Evolutionary conservation across 2,113 vertebrate genomes (phyloP).

Genomic region (Nerophis lumbriciformis): DNA sequence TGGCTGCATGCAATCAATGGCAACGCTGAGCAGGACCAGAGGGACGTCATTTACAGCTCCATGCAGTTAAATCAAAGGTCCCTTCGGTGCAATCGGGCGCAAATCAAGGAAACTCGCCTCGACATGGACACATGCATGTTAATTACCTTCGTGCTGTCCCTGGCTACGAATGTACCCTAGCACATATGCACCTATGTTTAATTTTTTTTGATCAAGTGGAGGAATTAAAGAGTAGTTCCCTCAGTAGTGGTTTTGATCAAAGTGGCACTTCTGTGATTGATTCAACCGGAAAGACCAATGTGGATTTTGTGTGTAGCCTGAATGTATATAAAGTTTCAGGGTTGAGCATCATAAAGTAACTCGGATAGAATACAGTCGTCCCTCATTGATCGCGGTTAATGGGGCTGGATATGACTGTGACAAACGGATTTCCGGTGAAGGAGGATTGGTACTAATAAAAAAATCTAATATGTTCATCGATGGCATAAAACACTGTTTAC

Average conservation of each 20-base stretch:
- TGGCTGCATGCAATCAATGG: slow-evolving; percentile 59
- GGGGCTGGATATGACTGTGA: too few species aligned
- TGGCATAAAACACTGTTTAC: too few species aligned
- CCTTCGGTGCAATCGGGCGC: slow-evolving; percentile 48
- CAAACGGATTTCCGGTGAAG: too few species aligned
- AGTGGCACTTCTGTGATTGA: slow-evolving; percentile 16
- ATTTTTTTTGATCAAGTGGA: slow-evolving; percentile 28
- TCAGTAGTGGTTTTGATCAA: slow-evolving; percentile 17
- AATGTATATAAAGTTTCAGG: too few species aligned
- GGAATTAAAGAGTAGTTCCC: slow-evolving; percentile 33
- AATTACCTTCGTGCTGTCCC: slow-evolving; percentile 26
- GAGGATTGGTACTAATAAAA: too few species aligned
- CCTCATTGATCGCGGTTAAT: too few species aligned
- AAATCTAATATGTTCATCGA: too few species aligned
- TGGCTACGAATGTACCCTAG: not conserved
- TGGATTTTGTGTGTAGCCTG: slow-evolving; percentile 5
- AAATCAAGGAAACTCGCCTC: slow-evolving; percentile 28
- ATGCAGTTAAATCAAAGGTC: slow-evolving; percentile 57
- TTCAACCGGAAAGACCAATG: too few species aligned
- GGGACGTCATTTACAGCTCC: slow-evolving; percentile 45
- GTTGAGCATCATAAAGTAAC: too few species aligned
- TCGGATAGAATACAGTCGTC: too few species aligned
- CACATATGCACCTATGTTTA: slow-evolving; percentile 10
- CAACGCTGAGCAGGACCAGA: slow-evolving; percentile 26
- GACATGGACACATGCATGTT: slow-evolving; percentile 29